Percentiles rank a stretch among this genome's conserved stretches.
phyloP scores from a whole-genome alignment of 2,797 vertebrate species.

The Gambelia wislizenii region DNA sequence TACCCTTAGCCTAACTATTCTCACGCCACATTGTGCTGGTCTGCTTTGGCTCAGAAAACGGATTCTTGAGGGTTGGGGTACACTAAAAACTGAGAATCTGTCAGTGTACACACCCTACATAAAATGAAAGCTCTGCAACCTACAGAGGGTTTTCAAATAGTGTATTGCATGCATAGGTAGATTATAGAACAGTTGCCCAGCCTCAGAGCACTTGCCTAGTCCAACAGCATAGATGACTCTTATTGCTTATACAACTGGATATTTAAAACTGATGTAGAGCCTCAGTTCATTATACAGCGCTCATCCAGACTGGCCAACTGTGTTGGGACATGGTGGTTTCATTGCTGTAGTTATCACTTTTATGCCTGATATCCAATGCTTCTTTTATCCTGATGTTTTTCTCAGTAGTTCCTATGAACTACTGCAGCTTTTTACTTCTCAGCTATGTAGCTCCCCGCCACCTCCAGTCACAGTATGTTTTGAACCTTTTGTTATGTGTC shows the following conservation, averaged over 20 bases:
- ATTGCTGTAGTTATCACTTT: no score
- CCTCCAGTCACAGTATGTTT: no score
- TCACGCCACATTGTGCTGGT: background rate
- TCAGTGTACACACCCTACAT: background rate
- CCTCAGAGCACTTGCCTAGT: background rate
- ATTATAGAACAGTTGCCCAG: background rate
- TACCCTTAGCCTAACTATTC: background rate
- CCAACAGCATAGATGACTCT: background rate
- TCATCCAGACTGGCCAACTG: no score
- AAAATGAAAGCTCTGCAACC: background rate
- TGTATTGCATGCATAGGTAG: background rate
- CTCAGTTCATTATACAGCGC: background rate
- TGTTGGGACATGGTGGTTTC: no score
- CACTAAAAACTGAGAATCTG: constrained; percentile 1
- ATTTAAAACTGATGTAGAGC: background rate
- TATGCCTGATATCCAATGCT: no score
- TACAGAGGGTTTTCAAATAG: background rate
- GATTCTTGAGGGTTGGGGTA: background rate
- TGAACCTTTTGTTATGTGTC: no score
- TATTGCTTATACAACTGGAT: background rate
- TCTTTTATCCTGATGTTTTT: no score
- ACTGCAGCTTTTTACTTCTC: no score
- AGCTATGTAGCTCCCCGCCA: no score
- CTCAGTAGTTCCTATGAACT: no score
- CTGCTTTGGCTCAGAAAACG: background rate